Evolutionary conservation across 2,797 vertebrate species (phyloP), one percentile per base, ranked within the genome.

Genomic region (Apogon hyalosoma): DNA sequence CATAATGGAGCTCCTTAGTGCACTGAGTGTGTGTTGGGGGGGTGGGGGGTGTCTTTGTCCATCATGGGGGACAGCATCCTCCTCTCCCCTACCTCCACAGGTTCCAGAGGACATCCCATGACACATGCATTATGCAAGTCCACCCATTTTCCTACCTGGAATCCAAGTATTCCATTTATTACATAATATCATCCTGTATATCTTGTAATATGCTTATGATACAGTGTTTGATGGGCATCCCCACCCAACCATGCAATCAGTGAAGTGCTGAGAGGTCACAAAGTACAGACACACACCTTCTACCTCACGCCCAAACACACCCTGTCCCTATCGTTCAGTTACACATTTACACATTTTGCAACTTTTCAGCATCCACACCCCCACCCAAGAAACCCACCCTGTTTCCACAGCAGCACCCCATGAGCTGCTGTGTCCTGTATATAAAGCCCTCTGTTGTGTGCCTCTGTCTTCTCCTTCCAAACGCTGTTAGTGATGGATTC

Each of bases 271-370:
- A 77, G 28, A 78, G 75, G 62, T 78, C 63, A 80, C 16, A 62
- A 77, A 52, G 14, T 28, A 48, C 48, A 50, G 16, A 53, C 19
- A 48, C n/a, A 24, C 42, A 64, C 28, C 16, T 50, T 21, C 39
- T 39, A 43, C 31, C 6, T 9, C 61, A 49, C 47, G 42, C 55
- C 45, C 45, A 68, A 53, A 85, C 88, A 85, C 91, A 48, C 91
- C 90, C 79, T 77, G 18, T 58, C 43, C 68, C 43, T 89, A 91
- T 91, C 85, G 14, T 4, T 18, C 16, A 54, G 90, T 93, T 92
- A 94, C 73, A 92, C 41, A 93, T 94, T 94, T 61, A 93, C 86
- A 56, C 43, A 2, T 84, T 89, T 92, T 82, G 75, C 64, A 83
- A 88, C 36, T 24, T 54, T 39, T 46, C 21, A 70, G 40, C 57